These are phyloP conservation scores for Laupala kohalensis DNA, from an alignment of 1,140 invertebrate species.

Conservation along the genomic window DNA sequence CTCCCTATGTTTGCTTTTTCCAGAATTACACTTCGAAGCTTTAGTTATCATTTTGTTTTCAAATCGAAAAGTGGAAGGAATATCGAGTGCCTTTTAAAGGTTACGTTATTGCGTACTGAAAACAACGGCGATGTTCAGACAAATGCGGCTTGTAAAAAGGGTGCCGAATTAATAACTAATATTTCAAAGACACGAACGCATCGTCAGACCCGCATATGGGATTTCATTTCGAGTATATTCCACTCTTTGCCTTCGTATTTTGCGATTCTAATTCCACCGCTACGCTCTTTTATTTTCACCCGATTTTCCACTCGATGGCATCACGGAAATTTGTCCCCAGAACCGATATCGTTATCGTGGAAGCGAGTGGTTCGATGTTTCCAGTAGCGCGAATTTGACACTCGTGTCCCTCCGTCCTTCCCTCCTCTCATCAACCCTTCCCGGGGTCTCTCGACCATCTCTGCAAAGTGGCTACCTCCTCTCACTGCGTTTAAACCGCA, in stretches of 20 bases:
- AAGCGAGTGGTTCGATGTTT: neutral
- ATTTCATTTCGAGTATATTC: neutral
- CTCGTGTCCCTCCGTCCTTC: neutral
- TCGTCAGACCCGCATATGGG: neutral
- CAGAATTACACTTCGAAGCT: too few species aligned
- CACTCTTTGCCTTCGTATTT: neutral
- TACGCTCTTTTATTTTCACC: neutral
- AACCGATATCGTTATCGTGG: neutral
- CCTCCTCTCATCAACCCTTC: neutral
- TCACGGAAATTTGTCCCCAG: neutral
- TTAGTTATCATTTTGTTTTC: too few species aligned
- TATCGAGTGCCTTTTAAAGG: too few species aligned
- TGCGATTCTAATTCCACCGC: neutral
- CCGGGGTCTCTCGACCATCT: neutral
- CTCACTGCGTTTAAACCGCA: neutral
- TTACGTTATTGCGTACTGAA: too few species aligned
- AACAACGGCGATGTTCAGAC: neutral
- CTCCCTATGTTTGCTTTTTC: too few species aligned
- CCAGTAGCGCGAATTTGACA: neutral
- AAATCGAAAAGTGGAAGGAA: too few species aligned
- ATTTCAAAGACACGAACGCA: neutral
- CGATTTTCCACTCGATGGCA: neutral
- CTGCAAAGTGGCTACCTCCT: neutral
- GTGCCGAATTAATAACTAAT: neutral
- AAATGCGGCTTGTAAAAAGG: neutral